Conservation (phyloP, 2,113 vertebrate genomes). For the Pelodiscus sinensis region DNA sequence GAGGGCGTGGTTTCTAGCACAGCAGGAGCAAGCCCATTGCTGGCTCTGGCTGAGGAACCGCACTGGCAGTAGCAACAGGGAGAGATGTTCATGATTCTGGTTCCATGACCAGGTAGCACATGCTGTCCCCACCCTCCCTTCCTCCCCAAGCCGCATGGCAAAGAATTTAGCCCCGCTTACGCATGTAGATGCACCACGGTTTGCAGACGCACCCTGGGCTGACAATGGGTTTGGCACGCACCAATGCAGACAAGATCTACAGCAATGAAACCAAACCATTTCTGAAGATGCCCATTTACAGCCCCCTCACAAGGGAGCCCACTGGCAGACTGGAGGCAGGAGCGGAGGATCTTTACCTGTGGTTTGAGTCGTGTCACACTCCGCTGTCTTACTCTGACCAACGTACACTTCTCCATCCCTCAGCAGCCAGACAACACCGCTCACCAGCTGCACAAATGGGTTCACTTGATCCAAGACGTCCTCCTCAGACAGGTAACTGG, state of each 20-base stretch:
- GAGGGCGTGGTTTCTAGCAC: not conserved
- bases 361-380: conserved; percentile 86
- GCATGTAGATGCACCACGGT: not conserved
- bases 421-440: conserved; percentile 93
- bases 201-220: not conserved
- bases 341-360: conserved; percentile 79
- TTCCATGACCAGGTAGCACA: not conserved
- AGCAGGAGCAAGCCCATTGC: not conserved
- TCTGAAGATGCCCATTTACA: too few relatives aligned
- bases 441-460: conserved; percentile 93
- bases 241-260: not conserved
- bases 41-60: not conserved
- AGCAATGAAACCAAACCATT: not conserved
- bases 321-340: not conserved
- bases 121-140: not conserved
- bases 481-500: conserved; percentile 92
- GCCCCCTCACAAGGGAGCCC: not conserved
- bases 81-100: not conserved
- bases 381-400: conserved; percentile 81
- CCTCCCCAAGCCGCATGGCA: not conserved
- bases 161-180: not conserved
- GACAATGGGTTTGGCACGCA: not conserved
- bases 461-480: conserved; percentile 87
- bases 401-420: conserved; percentile 88
- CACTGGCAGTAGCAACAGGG: not conserved